A percentile compares a stretch with the other conserved stretches of the same genome.
These are phyloP conservation scores for Galleria mellonella DNA, from an alignment of 1,140 invertebrate genomes.

Conservation along the genomic window DNA sequence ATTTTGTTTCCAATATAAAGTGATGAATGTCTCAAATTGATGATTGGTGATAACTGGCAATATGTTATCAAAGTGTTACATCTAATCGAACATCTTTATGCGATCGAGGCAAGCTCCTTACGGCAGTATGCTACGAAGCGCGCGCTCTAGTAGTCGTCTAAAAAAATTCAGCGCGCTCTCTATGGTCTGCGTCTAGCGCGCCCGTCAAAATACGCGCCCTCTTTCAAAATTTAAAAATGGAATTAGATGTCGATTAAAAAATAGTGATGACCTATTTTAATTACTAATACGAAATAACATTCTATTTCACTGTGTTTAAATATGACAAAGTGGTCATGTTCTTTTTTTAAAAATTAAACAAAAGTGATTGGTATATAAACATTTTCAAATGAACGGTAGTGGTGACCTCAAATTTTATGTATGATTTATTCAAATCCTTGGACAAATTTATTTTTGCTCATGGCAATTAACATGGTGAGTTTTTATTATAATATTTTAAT, in stretches of 20 bases:
- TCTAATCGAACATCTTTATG: not conserved
- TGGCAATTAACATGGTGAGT: slow-evolving; percentile 69
- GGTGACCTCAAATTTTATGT: slow-evolving; percentile 62
- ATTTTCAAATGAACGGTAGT: slow-evolving; percentile 56
- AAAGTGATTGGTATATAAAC: slow-evolving; percentile 30
- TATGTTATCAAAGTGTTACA: no score
- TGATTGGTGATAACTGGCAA: no score
- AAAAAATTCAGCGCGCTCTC: slow-evolving; percentile 13
- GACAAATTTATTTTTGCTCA: slow-evolving; percentile 66
- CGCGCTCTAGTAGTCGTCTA: slow-evolving; percentile 22
- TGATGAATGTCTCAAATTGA: no score
- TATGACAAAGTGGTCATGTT: not conserved
- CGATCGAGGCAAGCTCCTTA: not conserved
- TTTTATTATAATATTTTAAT: slow-evolving; percentile 18
- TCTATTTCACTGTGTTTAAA: not conserved
- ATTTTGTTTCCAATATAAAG: no score
- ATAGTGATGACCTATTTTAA: not conserved
- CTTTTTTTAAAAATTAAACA: slow-evolving; percentile 1
- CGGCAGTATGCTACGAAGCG: slow-evolving; percentile 28
- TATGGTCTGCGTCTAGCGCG: not conserved
- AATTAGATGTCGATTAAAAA: not conserved
- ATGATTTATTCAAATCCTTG: slow-evolving; percentile 70
- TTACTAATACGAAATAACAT: not conserved
- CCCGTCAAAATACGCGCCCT: slow-evolving; percentile 3
- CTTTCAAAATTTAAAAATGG: not conserved